Evolutionary conservation across 2,797 vertebrate genomes (phyloP).

Genomic region (Gadopsis bispinosus): DNA sequence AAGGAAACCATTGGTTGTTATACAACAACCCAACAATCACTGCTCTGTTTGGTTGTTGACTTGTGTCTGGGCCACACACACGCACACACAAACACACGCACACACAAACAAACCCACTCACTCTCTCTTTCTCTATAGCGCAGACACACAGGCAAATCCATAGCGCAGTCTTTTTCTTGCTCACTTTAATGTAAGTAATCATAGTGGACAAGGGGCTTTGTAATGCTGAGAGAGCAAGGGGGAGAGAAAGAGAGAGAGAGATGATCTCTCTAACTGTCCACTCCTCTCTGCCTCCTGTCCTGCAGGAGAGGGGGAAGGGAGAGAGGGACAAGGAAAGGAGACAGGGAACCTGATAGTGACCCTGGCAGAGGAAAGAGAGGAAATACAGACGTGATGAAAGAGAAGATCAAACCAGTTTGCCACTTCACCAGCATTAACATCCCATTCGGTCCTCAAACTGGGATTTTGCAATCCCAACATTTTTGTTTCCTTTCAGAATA

Average conservation of each 20-base stretch:
- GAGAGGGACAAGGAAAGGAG: slow-evolving; percentile 22
- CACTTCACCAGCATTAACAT: slow-evolving; percentile 36
- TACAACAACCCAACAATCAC: slow-evolving; percentile 74
- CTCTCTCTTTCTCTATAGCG: slow-evolving; percentile 4
- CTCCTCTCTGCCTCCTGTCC: slow-evolving; percentile 73
- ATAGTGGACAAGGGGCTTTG: slow-evolving; percentile 82
- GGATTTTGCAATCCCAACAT: slow-evolving; percentile 30
- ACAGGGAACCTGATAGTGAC: slow-evolving; percentile 53
- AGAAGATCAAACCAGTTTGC: slow-evolving; percentile 39
- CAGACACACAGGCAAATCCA: slow-evolving; percentile 50
- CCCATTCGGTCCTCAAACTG: slow-evolving; percentile 29
- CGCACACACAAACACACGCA: slow-evolving; percentile 27
- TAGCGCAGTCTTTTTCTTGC: slow-evolving; percentile 77
- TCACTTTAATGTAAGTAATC: slow-evolving; percentile 84
- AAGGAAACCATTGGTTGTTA: slow-evolving; percentile 74
- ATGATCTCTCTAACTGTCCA: slow-evolving; percentile 79
- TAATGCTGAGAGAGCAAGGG: slow-evolving; percentile 70
- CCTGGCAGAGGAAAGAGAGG: slow-evolving; percentile 17
- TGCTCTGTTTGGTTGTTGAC: slow-evolving; percentile 76
- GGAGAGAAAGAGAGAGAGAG: slow-evolving; percentile 38
- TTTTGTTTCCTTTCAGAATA: slow-evolving; percentile 45
- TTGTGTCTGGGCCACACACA: slow-evolving; percentile 60
- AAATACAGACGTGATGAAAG: slow-evolving; percentile 39
- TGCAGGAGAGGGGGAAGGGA: slow-evolving; percentile 50
- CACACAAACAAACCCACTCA: slow-evolving; percentile 14